Evolutionary conservation across 2,888 invertebrate species (phyloP).

Genomic region (Lamellibrachia columna): DNA sequence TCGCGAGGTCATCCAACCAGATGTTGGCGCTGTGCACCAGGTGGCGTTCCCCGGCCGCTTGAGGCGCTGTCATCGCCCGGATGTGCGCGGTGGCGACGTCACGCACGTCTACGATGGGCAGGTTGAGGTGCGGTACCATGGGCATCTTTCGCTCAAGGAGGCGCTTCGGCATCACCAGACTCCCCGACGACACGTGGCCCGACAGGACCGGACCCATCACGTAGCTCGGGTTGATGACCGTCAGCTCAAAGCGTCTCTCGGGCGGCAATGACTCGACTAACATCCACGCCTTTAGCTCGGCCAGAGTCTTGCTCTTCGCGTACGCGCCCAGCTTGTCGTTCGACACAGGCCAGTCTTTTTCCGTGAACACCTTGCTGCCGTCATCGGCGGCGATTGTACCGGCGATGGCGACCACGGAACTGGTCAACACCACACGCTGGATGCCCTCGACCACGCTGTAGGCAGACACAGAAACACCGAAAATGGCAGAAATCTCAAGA

Average conservation of each 20-base stretch:
- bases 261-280: constrained; percentile 61
- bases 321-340: constrained; percentile 48
- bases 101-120: constrained; percentile 19
- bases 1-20: constrained; percentile 14
- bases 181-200: constrained; percentile 23
- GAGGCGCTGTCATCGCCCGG: constrained; percentile 14
- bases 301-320: constrained; percentile 67
- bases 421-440: constrained; percentile 69
- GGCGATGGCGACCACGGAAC: constrained; percentile 66
- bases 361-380: constrained; percentile 42
- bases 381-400: constrained; percentile 38
- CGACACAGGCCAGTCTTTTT: constrained; percentile 22
- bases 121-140: constrained; percentile 21
- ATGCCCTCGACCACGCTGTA: neutral
- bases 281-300: constrained; percentile 70
- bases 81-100: constrained; percentile 19
- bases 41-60: constrained; percentile 18
- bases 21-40: neutral
- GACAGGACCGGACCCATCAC: constrained; percentile 27
- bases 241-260: neutral
- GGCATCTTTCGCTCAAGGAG: constrained; percentile 23
- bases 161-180: constrained; percentile 23
- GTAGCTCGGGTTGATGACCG: constrained; percentile 17
- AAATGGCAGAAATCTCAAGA: neutral
- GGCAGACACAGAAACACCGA: neutral